Conservation (phyloP, 2,797 vertebrate species). For the Hippoglossus hippoglossus region DNA sequence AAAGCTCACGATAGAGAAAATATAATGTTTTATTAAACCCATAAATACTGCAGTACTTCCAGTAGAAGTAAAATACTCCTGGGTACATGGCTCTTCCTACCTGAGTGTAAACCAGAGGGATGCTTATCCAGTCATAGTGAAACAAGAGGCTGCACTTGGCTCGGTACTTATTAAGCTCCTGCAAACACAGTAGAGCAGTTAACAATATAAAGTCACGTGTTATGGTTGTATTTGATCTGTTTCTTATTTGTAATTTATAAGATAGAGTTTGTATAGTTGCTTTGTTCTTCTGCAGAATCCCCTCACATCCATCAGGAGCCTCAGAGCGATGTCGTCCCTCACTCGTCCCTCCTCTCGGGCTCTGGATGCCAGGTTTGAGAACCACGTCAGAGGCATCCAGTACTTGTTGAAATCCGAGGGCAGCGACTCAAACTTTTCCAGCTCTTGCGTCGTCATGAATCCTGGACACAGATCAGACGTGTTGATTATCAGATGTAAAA, state of each 20-base stretch:
- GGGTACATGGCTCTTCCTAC: constrained; percentile 48
- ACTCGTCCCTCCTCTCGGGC: constrained; percentile 88
- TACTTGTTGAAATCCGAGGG: constrained; percentile 95
- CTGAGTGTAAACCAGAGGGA: constrained; percentile 92
- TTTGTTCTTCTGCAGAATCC: neutral
- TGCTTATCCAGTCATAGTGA: constrained; percentile 95
- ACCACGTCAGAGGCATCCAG: constrained; percentile 94
- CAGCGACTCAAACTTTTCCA: constrained; percentile 87
- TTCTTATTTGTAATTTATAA: too few relatives aligned
- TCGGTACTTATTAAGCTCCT: constrained; percentile 93
- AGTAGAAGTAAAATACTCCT: neutral
- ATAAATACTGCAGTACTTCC: neutral
- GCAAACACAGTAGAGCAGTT: constrained; percentile 10
- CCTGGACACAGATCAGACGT: constrained; percentile 72
- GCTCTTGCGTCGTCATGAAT: constrained; percentile 88
- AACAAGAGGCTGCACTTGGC: constrained; percentile 91
- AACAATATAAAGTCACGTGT: neutral
- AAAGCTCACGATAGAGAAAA: too few relatives aligned
- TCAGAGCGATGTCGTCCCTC: constrained; percentile 87
- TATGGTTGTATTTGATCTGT: too few relatives aligned
- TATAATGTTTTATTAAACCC: too few relatives aligned
- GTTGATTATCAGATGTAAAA: too few relatives aligned
- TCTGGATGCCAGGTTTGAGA: constrained; percentile 89
- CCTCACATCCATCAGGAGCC: constrained; percentile 91
- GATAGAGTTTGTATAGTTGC: neutral